phyloP scores from a whole-genome alignment of 2,113 vertebrate species.

The Pelobates fuscus region DNA sequence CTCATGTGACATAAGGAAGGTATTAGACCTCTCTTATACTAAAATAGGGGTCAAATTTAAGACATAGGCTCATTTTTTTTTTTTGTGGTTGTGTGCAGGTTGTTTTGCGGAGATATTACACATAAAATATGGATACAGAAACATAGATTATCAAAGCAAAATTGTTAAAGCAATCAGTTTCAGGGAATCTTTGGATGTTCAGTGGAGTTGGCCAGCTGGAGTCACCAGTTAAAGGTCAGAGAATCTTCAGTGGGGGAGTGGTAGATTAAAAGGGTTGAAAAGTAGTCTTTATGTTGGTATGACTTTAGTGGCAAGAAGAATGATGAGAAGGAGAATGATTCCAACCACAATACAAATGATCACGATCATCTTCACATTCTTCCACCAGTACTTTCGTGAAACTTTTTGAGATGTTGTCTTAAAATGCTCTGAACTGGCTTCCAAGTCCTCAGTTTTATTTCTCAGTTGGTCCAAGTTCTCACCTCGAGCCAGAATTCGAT shows the following conservation, averaged over 20 bases:
- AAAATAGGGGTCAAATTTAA: too few relatives aligned
- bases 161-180: too few relatives aligned
- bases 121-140: too few relatives aligned
- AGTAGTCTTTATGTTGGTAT: conserved; percentile 69
- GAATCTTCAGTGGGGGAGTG: background rate
- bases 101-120: too few relatives aligned
- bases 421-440: conserved; percentile 89
- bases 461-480: conserved; percentile 89
- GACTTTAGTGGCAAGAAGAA: conserved; percentile 80
- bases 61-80: too few relatives aligned
- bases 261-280: background rate
- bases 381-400: conserved; percentile 91
- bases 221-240: too few relatives aligned
- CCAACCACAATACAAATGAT: conserved; percentile 78
- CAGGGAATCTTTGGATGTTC: too few relatives aligned
- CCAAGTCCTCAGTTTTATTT: conserved; percentile 86
- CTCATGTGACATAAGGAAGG: too few relatives aligned
- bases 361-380: conserved; percentile 85
- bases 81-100: too few relatives aligned
- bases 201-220: too few relatives aligned
- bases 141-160: too few relatives aligned
- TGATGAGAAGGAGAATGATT: conserved; percentile 79
- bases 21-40: too few relatives aligned
- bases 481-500: conserved; percentile 88
- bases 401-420: conserved; percentile 90